Evolutionary conservation across 2,888 invertebrate genomes (phyloP).

Genomic region (Lasioglossum figueresi): DNA sequence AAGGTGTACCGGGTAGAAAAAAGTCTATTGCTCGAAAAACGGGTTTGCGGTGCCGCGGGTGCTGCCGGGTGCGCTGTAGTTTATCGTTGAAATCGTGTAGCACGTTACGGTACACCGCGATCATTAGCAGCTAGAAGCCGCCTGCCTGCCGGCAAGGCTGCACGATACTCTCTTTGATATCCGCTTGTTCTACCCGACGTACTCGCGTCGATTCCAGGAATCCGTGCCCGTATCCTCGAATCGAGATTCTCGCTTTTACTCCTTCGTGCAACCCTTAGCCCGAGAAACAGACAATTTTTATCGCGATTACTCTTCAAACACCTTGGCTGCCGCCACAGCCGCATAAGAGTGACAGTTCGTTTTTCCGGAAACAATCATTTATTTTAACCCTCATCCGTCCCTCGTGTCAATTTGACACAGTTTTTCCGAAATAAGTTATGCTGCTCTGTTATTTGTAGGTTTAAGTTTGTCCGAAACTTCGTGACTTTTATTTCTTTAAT

Average conservation of each 20-base stretch:
- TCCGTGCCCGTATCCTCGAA: constrained; percentile 32
- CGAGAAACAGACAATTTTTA: neutral
- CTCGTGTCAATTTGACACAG: too few relatives aligned
- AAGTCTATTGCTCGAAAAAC: constrained; percentile 69
- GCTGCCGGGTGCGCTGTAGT: constrained; percentile 66
- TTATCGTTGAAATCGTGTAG: constrained; percentile 74
- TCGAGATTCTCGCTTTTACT: neutral
- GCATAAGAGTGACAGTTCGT: neutral
- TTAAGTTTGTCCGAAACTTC: too few relatives aligned
- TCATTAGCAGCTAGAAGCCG: constrained; percentile 75
- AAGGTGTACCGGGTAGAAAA: constrained; percentile 47
- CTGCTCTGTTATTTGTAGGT: too few relatives aligned
- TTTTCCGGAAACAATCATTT: neutral
- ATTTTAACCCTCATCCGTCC: too few relatives aligned
- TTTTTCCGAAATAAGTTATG: too few relatives aligned
- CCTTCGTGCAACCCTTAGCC: constrained; percentile 14
- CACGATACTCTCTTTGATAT: constrained; percentile 71
- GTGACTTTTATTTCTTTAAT: too few relatives aligned
- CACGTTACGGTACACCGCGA: constrained; percentile 75
- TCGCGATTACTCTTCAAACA: neutral
- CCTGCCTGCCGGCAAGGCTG: constrained; percentile 66
- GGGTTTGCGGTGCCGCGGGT: constrained; percentile 70
- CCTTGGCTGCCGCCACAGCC: neutral
- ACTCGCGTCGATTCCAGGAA: constrained; percentile 70
- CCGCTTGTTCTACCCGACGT: constrained; percentile 57